These are phyloP conservation scores for Drosophila rufa DNA, from an alignment of 1,140 invertebrate species.

Conservation along the genomic window DNA sequence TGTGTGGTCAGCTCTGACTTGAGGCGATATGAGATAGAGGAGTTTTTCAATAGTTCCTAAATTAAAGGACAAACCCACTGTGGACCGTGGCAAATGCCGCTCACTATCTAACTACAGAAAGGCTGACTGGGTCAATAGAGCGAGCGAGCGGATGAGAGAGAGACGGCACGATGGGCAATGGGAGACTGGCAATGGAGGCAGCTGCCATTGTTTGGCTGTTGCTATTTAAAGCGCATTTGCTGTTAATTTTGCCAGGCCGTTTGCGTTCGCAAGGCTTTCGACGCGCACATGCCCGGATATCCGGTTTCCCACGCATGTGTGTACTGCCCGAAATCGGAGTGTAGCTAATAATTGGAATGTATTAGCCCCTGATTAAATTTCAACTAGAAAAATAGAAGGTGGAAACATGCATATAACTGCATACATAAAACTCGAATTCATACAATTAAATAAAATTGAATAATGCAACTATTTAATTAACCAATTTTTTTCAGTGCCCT, in stretches of 20 bases:
- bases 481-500: neutral
- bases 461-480: too few relatives aligned
- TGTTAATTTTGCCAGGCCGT: constrained; percentile 79
- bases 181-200: constrained; percentile 29
- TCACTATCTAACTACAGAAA: constrained; percentile 41
- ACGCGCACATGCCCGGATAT: constrained; percentile 78
- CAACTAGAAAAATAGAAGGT: too few relatives aligned
- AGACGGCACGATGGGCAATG: constrained; percentile 1
- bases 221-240: constrained; percentile 80
- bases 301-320: constrained; percentile 52
- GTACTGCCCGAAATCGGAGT: constrained; percentile 4
- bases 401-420: too few relatives aligned
- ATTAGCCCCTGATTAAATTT: neutral
- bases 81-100: constrained; percentile 22
- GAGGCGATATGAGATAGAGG: neutral
- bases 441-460: too few relatives aligned
- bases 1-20: neutral
- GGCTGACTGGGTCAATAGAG: constrained; percentile 75
- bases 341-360: neutral
- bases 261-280: constrained; percentile 63
- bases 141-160: constrained; percentile 32
- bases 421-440: too few relatives aligned
- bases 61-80: neutral
- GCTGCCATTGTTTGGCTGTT: constrained; percentile 68
- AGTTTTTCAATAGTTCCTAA: neutral